Evolutionary conservation across 2,113 vertebrate genomes (phyloP).

Genomic region (Aramus guarauna): DNA sequence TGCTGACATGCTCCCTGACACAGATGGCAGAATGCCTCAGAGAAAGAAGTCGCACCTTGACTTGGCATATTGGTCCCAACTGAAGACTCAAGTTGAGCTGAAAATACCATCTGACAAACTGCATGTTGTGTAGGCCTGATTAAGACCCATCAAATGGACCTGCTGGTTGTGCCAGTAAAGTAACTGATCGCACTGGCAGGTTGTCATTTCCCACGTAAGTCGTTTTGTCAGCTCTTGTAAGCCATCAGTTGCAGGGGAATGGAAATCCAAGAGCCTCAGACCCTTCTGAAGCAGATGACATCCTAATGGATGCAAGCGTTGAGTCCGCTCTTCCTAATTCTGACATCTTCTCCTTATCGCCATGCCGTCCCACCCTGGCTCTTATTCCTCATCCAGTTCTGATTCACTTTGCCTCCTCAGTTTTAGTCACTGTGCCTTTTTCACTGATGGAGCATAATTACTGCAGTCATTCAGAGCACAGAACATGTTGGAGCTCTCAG

Average conservation of each 20-base stretch:
- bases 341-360: background rate
- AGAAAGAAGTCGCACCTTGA: background rate
- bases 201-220: background rate
- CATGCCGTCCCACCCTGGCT: background rate
- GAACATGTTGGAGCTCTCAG: background rate
- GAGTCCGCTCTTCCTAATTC: background rate
- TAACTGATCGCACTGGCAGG: background rate
- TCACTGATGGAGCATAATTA: background rate
- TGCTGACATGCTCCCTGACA: accelerated
- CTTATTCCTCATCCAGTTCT: background rate
- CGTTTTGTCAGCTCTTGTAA: background rate
- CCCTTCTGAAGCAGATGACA: background rate
- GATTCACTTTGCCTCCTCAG: conserved; percentile 1
- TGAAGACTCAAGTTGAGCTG: background rate
- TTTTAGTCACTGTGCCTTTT: background rate
- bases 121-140: background rate
- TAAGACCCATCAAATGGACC: background rate
- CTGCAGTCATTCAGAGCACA: background rate
- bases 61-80: background rate
- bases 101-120: background rate
- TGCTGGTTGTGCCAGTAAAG: background rate
- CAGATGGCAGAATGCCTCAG: background rate
- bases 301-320: background rate
- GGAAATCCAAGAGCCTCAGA: background rate
- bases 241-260: background rate